These are phyloP conservation scores for Parambassis ranga DNA, from an alignment of 2,797 vertebrate species.

Conservation along the genomic window DNA sequence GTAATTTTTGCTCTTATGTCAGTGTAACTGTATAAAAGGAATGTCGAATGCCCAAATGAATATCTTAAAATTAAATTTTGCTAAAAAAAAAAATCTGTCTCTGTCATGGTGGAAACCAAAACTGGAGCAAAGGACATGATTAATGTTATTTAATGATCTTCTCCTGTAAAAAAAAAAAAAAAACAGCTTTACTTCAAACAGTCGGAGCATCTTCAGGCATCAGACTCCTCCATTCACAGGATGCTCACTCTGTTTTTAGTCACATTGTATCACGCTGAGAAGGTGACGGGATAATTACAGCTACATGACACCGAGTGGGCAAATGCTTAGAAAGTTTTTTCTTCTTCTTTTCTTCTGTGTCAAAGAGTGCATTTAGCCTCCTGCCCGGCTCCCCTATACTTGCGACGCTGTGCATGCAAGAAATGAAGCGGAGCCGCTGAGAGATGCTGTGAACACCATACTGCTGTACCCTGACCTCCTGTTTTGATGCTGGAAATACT, in stretches of 20 bases:
- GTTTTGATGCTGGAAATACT: slow-evolving; percentile 27
- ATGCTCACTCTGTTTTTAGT: slow-evolving; percentile 31
- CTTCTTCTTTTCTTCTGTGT: slow-evolving; percentile 18
- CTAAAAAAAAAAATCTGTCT: too few relatives aligned
- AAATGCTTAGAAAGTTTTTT: slow-evolving; percentile 18
- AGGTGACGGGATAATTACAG: slow-evolving; percentile 68
- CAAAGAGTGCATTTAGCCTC: slow-evolving; percentile 2
- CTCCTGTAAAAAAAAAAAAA: too few relatives aligned
- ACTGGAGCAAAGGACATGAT: too few relatives aligned
- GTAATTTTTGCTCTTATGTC: too few relatives aligned
- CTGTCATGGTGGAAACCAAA: too few relatives aligned
- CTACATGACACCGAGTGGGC: slow-evolving; percentile 35
- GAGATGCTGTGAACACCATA: slow-evolving; percentile 3
- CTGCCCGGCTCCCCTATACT: neutral
- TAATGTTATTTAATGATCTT: too few relatives aligned
- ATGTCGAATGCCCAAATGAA: too few relatives aligned
- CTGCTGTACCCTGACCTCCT: neutral
- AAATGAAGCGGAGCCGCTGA: neutral
- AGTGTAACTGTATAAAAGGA: too few relatives aligned
- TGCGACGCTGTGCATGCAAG: neutral
- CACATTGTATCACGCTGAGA: slow-evolving; percentile 45
- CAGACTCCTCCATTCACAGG: slow-evolving; percentile 13
- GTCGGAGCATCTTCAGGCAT: neutral
- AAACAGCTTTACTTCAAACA: neutral
- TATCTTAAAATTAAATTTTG: too few relatives aligned